Conservation (phyloP, 1,140 invertebrate species). For the Leptinotarsa texana region DNA sequence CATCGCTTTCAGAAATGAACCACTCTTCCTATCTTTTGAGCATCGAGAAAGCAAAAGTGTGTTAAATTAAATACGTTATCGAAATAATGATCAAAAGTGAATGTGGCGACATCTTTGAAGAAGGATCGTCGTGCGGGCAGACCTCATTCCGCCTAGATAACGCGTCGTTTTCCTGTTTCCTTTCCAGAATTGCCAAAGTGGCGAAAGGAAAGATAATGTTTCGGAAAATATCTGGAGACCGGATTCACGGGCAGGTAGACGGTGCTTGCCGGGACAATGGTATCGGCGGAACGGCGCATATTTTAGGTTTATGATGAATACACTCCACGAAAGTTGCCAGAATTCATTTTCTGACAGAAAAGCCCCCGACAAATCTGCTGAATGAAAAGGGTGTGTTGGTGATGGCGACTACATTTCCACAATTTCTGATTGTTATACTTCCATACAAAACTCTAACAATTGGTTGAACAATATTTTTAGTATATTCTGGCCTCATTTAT, state of each 20-base stretch:
- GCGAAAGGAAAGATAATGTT: constrained; percentile 24
- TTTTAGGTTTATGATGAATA: constrained; percentile 9
- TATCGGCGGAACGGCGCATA: not conserved
- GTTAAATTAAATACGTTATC: constrained; percentile 15
- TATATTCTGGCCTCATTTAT: too few relatives aligned
- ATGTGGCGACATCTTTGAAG: constrained; percentile 15
- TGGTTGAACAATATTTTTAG: too few relatives aligned
- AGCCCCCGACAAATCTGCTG: not conserved
- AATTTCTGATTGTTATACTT: too few relatives aligned
- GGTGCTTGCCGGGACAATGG: constrained; percentile 8
- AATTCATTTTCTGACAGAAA: not conserved
- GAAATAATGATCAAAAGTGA: constrained; percentile 22
- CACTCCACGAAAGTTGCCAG: not conserved
- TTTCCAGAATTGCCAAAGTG: constrained; percentile 24
- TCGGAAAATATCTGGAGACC: constrained; percentile 24
- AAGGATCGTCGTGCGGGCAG: not conserved
- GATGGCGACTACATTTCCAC: too few relatives aligned
- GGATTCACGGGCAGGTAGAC: constrained; percentile 33
- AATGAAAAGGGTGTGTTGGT: too few relatives aligned
- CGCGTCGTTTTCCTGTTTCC: constrained; percentile 24
- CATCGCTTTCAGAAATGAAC: not conserved
- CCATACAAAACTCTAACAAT: too few relatives aligned
- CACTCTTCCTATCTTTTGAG: not conserved
- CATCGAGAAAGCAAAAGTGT: constrained; percentile 10
- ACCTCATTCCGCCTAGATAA: constrained; percentile 14